Percentiles rank a stretch among this genome's conserved stretches.
Evolutionary conservation across 2,797 vertebrate species (phyloP).

Genomic region (Tapirus indicus): DNA sequence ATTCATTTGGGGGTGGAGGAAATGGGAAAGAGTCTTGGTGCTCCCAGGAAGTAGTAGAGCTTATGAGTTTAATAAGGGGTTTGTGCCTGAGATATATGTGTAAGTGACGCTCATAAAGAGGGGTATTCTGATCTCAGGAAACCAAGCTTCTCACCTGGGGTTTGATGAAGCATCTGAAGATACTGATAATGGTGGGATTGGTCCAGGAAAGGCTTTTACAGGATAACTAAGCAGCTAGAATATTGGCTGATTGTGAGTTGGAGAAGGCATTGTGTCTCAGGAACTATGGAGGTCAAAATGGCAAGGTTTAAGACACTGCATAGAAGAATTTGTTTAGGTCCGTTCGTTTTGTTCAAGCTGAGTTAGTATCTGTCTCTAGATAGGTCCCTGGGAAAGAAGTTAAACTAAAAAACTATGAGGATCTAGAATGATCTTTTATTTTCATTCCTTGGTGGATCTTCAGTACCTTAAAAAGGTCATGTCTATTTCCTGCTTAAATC

Average conservation of each 20-base stretch:
- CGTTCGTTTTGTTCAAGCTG: neutral
- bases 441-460: neutral
- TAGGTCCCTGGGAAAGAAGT: neutral
- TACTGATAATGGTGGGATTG: fast-evolving
- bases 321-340: fast-evolving
- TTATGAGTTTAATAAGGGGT: neutral
- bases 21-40: neutral
- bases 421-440: neutral
- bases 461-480: neutral
- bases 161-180: neutral
- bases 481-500: neutral
- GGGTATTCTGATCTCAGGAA: neutral
- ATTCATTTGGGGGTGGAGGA: neutral
- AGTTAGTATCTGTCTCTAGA: neutral
- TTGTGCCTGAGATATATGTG: neutral
- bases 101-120: neutral
- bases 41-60: neutral
- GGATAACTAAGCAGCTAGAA: neutral
- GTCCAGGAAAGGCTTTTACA: neutral
- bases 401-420: neutral
- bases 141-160: neutral
- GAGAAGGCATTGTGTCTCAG: neutral
- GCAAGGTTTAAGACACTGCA: neutral
- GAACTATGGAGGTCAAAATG: neutral
- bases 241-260: neutral